Evolutionary conservation across 2,797 vertebrate species (phyloP).

Genomic region (Prunella strophiata): DNA sequence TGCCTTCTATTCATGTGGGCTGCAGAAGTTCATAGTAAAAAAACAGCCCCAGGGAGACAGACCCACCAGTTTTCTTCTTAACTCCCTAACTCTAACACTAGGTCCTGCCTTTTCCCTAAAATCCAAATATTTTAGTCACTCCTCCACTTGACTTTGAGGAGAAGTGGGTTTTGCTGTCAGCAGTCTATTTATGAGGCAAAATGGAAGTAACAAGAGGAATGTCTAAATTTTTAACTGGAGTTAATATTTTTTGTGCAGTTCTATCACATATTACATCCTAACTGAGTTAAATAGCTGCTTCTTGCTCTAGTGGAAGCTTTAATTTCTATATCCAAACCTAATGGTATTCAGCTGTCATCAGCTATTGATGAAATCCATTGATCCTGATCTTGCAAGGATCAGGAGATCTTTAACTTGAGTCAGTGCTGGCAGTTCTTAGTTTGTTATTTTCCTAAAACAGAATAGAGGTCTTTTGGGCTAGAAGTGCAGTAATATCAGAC

Average conservation of each 20-base stretch:
- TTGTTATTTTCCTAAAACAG: background rate
- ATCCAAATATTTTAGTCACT: background rate
- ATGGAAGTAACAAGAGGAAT: background rate
- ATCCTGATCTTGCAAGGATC: background rate
- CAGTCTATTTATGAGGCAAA: background rate
- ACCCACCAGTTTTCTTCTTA: background rate
- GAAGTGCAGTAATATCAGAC: background rate
- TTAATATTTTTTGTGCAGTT: background rate
- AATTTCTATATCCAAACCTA: background rate
- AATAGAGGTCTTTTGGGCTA: background rate
- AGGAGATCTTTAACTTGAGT: background rate
- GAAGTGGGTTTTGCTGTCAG: background rate
- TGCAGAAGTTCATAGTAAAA: background rate
- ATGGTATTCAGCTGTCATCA: background rate
- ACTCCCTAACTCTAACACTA: background rate
- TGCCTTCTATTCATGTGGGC: background rate
- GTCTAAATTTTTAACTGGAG: background rate
- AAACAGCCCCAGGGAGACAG: background rate
- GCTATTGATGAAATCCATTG: background rate
- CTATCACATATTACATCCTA: background rate
- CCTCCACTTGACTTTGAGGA: background rate
- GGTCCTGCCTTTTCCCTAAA: background rate
- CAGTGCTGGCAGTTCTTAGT: background rate
- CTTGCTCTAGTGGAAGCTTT: background rate
- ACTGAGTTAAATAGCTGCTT: background rate